Evolutionary conservation across 2,113 vertebrate species (phyloP).

Genomic region (Cynocephalus volans): DNA sequence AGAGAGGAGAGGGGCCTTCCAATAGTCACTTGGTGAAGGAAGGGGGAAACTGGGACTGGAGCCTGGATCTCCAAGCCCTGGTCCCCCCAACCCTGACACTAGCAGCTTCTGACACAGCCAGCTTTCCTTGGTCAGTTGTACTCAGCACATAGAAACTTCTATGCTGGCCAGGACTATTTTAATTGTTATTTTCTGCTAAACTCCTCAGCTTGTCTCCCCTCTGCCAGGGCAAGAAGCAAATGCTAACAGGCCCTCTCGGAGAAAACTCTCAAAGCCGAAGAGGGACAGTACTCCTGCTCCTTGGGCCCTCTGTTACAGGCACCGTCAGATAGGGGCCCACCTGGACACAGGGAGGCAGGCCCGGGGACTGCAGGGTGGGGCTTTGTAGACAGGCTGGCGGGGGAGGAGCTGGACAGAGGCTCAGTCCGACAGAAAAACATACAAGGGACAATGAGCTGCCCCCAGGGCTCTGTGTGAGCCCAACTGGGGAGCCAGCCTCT

Average conservation of each 20-base stretch:
- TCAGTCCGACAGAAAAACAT: neutral
- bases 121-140: rapidly evolving
- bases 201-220: neutral
- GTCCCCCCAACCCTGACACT: rapidly evolving
- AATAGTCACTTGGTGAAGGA: neutral
- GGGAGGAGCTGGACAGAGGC: neutral
- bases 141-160: neutral
- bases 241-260: too few species aligned
- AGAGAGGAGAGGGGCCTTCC: neutral
- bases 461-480: neutral
- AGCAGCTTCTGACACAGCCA: neutral
- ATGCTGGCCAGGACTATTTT: neutral
- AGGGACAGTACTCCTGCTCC: too few species aligned
- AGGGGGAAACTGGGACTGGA: neutral
- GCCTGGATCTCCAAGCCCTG: rapidly evolving
- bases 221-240: neutral
- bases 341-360: neutral
- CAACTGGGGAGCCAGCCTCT: neutral
- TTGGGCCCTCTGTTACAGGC: too few species aligned
- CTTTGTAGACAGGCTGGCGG: neutral
- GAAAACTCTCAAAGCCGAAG: neutral
- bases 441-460: rapidly evolving
- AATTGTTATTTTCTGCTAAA: neutral
- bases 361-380: neutral
- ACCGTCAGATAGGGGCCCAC: neutral